Evolutionary conservation across 2,797 vertebrate species (phyloP).

Genomic region (Brotula barbata): DNA sequence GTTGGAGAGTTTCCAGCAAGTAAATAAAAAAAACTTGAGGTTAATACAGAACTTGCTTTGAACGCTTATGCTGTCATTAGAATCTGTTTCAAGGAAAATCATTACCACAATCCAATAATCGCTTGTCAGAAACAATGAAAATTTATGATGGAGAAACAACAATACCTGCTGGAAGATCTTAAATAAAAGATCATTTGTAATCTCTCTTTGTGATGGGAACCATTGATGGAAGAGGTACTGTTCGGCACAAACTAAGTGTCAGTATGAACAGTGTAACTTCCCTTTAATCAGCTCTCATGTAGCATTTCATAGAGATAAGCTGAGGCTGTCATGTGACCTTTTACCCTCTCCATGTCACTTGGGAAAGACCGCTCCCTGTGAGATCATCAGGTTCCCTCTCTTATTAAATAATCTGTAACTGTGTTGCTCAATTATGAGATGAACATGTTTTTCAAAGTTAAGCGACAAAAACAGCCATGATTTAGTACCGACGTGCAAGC

Average conservation of each 20-base stretch:
- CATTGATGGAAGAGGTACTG: no score
- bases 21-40: no score
- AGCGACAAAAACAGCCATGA: background rate
- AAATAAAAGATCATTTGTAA: background rate
- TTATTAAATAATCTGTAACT: background rate
- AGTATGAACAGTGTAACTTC: background rate
- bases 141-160: background rate
- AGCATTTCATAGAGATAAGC: conserved; percentile 7
- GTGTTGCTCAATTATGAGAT: background rate
- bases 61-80: no score
- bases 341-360: background rate
- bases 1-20: no score
- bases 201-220: background rate
- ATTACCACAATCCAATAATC: background rate
- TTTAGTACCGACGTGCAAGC: background rate
- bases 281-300: conserved; percentile 12
- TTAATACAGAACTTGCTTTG: no score
- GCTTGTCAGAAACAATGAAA: conserved; percentile 15
- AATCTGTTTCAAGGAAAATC: no score
- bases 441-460: background rate
- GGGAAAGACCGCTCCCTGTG: conserved; percentile 35
- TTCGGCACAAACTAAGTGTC: background rate
- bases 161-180: background rate
- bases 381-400: conserved; percentile 23
- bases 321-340: background rate